Percentiles rank a stretch among this genome's conserved stretches.
phyloP scores from a whole-genome alignment of 2,888 invertebrate genomes.

The Caenorhabditis wallacei region DNA sequence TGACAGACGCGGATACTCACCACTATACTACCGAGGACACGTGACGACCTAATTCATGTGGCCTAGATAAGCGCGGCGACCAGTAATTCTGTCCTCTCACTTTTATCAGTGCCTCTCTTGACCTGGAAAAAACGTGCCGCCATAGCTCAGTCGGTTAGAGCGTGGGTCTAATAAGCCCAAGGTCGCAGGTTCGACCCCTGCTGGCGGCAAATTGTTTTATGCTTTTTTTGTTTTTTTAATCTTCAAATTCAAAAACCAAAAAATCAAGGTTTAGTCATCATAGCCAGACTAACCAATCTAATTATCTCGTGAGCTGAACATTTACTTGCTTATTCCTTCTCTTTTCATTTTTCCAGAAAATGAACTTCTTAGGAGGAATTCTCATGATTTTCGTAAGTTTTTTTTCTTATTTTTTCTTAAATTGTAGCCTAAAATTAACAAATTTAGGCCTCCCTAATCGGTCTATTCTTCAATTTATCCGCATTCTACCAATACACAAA shows the following conservation, averaged over 20 bases:
- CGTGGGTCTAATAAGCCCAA: slow-evolving; percentile 83
- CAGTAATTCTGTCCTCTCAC: too few species aligned
- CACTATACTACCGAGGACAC: slow-evolving; percentile 75
- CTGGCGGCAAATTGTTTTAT: slow-evolving; percentile 43
- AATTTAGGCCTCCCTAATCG: slow-evolving; percentile 3
- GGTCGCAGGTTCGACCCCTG: slow-evolving; percentile 71
- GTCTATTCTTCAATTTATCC: slow-evolving; percentile 32
- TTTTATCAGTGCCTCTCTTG: neutral
- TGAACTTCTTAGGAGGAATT: neutral
- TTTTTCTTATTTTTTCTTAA: too few species aligned
- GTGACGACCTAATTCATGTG: neutral
- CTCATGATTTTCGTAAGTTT: neutral
- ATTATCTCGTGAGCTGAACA: too few species aligned
- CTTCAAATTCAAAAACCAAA: neutral
- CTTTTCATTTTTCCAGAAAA: neutral
- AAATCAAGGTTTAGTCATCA: neutral
- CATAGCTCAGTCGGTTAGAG: slow-evolving; percentile 83
- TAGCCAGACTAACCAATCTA: too few species aligned
- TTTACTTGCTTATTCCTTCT: too few species aligned
- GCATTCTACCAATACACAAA: slow-evolving; percentile 8
- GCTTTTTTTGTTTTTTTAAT: neutral
- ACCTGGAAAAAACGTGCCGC: slow-evolving; percentile 8
- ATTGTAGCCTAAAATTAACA: too few species aligned
- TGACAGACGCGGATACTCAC: slow-evolving; percentile 77
- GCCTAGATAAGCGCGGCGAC: neutral